phyloP scores from a whole-genome alignment of 92 coral and sea anemone species.

The Actinostola sp. region DNA sequence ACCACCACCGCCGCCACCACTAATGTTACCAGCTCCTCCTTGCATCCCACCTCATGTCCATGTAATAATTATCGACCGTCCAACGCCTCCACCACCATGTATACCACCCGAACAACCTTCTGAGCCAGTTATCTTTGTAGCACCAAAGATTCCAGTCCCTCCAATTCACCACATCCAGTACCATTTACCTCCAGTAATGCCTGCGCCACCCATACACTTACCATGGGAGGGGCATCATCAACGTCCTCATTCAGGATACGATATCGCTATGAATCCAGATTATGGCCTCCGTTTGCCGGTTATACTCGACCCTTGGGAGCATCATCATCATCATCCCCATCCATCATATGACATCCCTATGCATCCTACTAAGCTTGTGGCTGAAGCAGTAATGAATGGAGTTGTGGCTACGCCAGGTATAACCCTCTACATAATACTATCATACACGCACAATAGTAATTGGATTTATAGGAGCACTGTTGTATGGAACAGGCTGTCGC shows the following conservation, averaged over 20 bases:
- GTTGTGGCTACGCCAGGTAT: constrained; percentile 15
- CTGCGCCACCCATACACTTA: constrained; percentile 9
- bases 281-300: background rate
- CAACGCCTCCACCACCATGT: constrained; percentile 42
- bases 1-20: constrained; percentile 46
- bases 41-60: constrained; percentile 49
- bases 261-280: background rate
- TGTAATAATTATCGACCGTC: constrained; percentile 24
- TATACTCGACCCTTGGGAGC: background rate
- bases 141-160: constrained; percentile 6
- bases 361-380: background rate
- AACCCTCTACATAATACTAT: background rate
- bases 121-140: constrained; percentile 11
- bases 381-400: constrained; percentile 28
- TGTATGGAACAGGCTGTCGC: too few relatives aligned
- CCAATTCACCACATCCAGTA: background rate
- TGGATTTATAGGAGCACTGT: too few relatives aligned
- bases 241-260: background rate
- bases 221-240: constrained; percentile 14
- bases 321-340: background rate
- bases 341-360: constrained; percentile 1
- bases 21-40: constrained; percentile 45
- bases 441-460: background rate
- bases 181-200: constrained; percentile 7
- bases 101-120: constrained; percentile 49